Evolutionary conservation across 2,113 vertebrate species (phyloP).

Genomic region (Lutjanus erythropterus): DNA sequence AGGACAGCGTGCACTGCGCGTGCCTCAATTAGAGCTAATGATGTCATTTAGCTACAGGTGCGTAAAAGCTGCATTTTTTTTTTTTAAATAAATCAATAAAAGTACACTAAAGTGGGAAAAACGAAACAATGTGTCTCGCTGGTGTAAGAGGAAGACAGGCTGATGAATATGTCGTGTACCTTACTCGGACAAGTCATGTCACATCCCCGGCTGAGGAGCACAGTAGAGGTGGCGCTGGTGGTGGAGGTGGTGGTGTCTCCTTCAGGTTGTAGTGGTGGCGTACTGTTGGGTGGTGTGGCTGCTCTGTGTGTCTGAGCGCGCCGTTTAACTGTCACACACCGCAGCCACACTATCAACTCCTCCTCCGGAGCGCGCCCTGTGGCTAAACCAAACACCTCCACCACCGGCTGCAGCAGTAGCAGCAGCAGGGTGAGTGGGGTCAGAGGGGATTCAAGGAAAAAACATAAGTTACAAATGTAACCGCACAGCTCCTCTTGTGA

Average conservation of each 20-base stretch:
- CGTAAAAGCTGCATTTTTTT: conserved; percentile 20
- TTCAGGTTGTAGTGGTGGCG: conserved; percentile 54
- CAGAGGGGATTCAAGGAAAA: conserved; percentile 27
- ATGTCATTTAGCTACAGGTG: conserved; percentile 53
- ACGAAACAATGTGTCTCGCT: background rate
- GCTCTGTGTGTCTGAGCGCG: conserved; percentile 62
- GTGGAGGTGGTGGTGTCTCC: conserved; percentile 50
- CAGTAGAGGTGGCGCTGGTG: conserved; percentile 22
- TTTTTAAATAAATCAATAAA: too few relatives aligned
- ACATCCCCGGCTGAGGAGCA: conserved; percentile 74
- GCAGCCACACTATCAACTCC: conserved; percentile 74
- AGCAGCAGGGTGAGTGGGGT: conserved; percentile 53
- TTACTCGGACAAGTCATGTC: conserved; percentile 82
- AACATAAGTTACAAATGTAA: background rate
- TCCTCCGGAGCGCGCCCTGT: conserved; percentile 78
- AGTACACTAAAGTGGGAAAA: background rate
- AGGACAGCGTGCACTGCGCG: conserved; percentile 33
- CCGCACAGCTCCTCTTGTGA: background rate
- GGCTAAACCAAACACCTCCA: conserved; percentile 69
- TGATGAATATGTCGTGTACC: conserved; percentile 74
- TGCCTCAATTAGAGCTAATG: conserved; percentile 40
- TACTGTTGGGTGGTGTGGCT: conserved; percentile 57
- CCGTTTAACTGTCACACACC: conserved; percentile 68
- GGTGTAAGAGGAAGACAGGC: conserved; percentile 27
- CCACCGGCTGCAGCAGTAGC: conserved; percentile 34